Base-by-base conservation (phyloP, 2,888 invertebrate genomes). In the Brassicogethes aeneus region DNA sequence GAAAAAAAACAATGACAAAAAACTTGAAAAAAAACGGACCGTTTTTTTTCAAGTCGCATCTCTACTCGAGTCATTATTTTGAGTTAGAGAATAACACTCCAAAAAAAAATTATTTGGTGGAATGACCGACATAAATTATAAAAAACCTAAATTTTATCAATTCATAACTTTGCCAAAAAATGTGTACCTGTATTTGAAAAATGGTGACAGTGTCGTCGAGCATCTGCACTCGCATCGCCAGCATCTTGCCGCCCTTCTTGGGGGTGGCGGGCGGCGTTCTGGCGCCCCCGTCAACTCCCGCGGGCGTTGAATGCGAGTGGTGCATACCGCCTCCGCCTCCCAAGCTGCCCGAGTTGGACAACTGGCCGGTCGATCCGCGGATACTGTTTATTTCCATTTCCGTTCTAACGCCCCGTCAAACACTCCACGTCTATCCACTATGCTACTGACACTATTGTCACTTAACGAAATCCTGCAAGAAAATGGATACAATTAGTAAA, bases 121-220 rank as follows among this genome's bases (percentile, higher is more conserved):
- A n/a, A n/a, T n/a, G n/a, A n/a, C n/a, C n/a, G n/a, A n/a, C n/a
- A n/a, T n/a, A n/a, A n/a, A n/a, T n/a, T n/a, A n/a, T n/a, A n/a
- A n/a, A n/a, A n/a, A n/a, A n/a, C n/a, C n/a, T n/a, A n/a, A n/a
- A n/a, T n/a, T n/a, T n/a, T n/a, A n/a, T n/a, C n/a, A n/a, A n/a
- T n/a, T n/a, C n/a, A n/a, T n/a, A n/a, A n/a, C n/a, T n/a, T n/a
- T n/a, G n/a, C n/a, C n/a, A n/a, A n/a, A n/a, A n/a, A n/a, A n/a
- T n/a, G n/a, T n/a, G n/a, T n/a, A 90, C 90, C 85, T 91, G 90
- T 53, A 91, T 85, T 79, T 91, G 90, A 70, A 91, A 91, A 76
- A 90, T 85, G 54, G 89, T 89, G 63, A 88, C 75, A 39, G 85
- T 79, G 69, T 91, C 91, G 66, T 91, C 90, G 53, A 91, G 73